Evolutionary conservation across 2,797 vertebrate genomes (phyloP).

Genomic region (Chlorospingus flavigularis): DNA sequence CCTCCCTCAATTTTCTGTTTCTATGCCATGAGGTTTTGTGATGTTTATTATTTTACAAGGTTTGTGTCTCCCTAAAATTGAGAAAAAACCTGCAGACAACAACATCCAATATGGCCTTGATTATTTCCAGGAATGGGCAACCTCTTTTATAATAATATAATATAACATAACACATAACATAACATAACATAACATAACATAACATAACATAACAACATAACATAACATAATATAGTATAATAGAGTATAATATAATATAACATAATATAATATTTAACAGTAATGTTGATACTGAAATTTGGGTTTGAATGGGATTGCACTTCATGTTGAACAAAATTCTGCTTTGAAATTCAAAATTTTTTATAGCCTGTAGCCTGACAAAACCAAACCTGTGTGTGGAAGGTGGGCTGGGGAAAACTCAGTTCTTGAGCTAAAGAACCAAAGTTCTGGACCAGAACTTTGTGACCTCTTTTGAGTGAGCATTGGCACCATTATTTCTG

Average conservation of each 20-base stretch:
- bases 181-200: neutral
- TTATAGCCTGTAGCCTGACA: neutral
- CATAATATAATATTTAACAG: neutral
- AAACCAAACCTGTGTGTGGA: neutral
- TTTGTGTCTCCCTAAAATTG: neutral
- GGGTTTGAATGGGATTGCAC: neutral
- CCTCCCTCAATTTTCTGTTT: neutral
- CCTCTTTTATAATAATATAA: no score
- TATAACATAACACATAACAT: neutral
- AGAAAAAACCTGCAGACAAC: neutral
- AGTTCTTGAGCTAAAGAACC: neutral
- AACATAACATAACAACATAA: no score
- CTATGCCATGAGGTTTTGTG: neutral
- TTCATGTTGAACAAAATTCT: neutral
- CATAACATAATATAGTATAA: no score
- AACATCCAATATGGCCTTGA: fast-evolving
- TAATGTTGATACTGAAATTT: neutral
- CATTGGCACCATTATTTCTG: neutral
- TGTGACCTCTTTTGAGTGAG: fast-evolving
- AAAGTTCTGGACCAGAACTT: neutral
- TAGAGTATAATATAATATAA: no score
- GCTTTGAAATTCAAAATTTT: neutral
- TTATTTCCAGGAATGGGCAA: neutral
- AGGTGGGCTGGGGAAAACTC: neutral
- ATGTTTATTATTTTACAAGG: neutral